Evolutionary conservation across 2,888 invertebrate genomes (phyloP), one percentile per base, ranked within the genome.

Genomic region (Imbricaverruca yamaguchii): DNA sequence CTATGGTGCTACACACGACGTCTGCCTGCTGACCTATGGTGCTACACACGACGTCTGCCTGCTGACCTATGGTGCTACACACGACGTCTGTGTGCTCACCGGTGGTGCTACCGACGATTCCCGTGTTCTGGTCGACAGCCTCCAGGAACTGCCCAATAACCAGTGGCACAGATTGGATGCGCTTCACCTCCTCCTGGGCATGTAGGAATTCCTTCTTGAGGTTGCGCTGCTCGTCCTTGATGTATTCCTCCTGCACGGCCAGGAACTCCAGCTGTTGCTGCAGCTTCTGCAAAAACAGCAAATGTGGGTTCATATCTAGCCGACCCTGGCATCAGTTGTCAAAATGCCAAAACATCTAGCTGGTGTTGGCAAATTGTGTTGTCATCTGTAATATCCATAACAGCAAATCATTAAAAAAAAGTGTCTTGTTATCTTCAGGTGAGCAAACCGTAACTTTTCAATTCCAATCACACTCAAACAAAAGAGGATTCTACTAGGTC

Each of bases 91-190:
- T 39, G 2, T 39, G 39, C 39, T 81, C 84, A 90, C 90, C 91
- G 65, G 98, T 98, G 39, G 98, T 99, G 80, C 98, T 98, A 80
- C 98, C 98, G 83, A 99, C 98, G 88, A 99, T 99, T 83, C 98
- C 99, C 84, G 98, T 98, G 87, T 99, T 98, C 87, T 97, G 98
- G 88, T 99, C 99, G 65, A 99, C 98, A 83, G 99, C 98, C 89
- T 99, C 99, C 84, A 99, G 90, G 88, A 99, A 99, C 88, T 99
- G 99, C 1, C 99, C 99, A 87, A 99, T 99, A 0, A 99, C 98
- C 81, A 99, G 90, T 2, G 99, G 99, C 53, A 99, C 99, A 83
- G 98, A 98, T 87, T 99, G 98, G 86, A 99, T 99, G 77, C 98
- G 92, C 87, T 99, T 99, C 0, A 99, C 98, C 82, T 84, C 83